phyloP scores from a whole-genome alignment of 2,888 invertebrate genomes.

The Tryphoninae sp. region DNA sequence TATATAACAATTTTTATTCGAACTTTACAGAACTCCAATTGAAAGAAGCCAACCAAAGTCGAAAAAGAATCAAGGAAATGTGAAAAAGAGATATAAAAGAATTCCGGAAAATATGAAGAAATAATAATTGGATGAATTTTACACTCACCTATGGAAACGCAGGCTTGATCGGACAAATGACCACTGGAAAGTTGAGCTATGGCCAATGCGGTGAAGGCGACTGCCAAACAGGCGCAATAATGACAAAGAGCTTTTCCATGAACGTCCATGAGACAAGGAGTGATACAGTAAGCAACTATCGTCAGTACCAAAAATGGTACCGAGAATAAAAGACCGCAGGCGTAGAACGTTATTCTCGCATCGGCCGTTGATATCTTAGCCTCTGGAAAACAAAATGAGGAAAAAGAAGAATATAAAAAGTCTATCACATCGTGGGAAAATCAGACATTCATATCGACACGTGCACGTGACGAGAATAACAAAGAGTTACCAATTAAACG shows the following conservation, averaged over 20 bases:
- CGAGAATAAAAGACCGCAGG: slow-evolving; percentile 78
- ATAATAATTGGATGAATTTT: not conserved
- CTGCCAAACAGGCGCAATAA: slow-evolving; percentile 83
- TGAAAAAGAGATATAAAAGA: not conserved
- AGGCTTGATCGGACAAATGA: slow-evolving; percentile 81
- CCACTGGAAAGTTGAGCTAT: slow-evolving; percentile 83
- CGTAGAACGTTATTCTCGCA: slow-evolving; percentile 74
- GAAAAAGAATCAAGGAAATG: not conserved
- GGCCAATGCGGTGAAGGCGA: slow-evolving; percentile 84
- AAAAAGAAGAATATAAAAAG: slow-evolving; percentile 30
- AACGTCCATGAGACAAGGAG: slow-evolving; percentile 83
- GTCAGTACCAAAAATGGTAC: slow-evolving; percentile 80
- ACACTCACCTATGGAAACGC: slow-evolving; percentile 79
- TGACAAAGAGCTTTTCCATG: slow-evolving; percentile 84
- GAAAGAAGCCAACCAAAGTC: not conserved
- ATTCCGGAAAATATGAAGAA: not conserved
- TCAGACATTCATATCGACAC: not conserved
- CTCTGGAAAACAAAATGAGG: slow-evolving; percentile 66
- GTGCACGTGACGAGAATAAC: slow-evolving; percentile 10
- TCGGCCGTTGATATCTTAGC: slow-evolving; percentile 65
- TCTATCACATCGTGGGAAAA: slow-evolving; percentile 35
- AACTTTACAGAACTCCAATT: too few relatives aligned
- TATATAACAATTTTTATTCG: slow-evolving; percentile 35
- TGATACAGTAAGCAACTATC: slow-evolving; percentile 79
- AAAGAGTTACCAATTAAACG: slow-evolving; percentile 37